Evolutionary conservation across 1,140 invertebrate genomes (phyloP), one percentile per base, ranked within the genome.

Genomic region (Caenorhabditis briggsae): DNA sequence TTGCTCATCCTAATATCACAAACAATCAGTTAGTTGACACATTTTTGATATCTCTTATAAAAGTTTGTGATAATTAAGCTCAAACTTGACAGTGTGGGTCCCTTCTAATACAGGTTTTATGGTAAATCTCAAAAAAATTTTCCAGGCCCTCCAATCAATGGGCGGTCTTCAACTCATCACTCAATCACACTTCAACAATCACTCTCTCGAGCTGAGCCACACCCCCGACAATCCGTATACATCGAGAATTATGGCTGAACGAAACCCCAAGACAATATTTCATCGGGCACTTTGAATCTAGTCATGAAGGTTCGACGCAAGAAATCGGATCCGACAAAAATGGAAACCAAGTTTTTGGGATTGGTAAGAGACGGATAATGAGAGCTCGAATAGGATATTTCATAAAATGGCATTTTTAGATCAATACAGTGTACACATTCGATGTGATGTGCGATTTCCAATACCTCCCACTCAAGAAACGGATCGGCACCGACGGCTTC

Each of bases 371-470:
- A 23, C n/a, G n/a, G n/a, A n/a, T n/a, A n/a, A n/a, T n/a, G n/a
- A n/a, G n/a, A n/a, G n/a, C n/a, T n/a, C n/a, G n/a, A n/a, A n/a
- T n/a, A n/a, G n/a, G n/a, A n/a, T n/a, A n/a, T n/a, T n/a, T n/a
- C n/a, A n/a, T n/a, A n/a, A n/a, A n/a, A n/a, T n/a, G n/a, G n/a
- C n/a, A n/a, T 53, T 56, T 85, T 82, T 70, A 90, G 90, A 82
- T 91, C 11, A 84, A 83, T 50, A 65, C 86, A 33, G 56, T 87
- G 25, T 91, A 89, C 84, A 59, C 87, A 2, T 92, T 91, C 85
- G 88, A 89, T 12, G 70, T 87, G 18, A 90, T 91, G 86, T 92
- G 91, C 55, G 90, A 91, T 82, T 91, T 91, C 65, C 90, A 91
- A 41, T 91, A 91, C 84, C 84, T 91, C 14, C 90, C 90, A 43